Evolutionary conservation across 2,113 vertebrate species (phyloP), one percentile per base, ranked within the genome.

Genomic region (Perognathus longimembris): DNA sequence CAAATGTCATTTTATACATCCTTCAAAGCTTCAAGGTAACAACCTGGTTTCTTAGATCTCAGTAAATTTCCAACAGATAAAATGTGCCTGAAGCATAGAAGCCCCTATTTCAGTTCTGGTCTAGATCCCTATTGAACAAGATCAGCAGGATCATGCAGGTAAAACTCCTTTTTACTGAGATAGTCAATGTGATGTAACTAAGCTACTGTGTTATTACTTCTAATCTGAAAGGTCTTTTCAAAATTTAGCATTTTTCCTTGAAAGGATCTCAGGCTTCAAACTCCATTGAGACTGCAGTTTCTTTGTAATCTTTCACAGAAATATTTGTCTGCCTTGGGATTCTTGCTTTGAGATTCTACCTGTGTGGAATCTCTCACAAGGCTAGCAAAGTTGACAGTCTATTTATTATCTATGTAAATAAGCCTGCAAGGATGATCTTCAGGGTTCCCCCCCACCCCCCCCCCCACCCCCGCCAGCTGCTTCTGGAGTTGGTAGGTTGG

Each of bases 131-230:
- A 36, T 91, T 93, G 76, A 89, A 87, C 79, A 91, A 88, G 26
- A 6, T 67, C 32, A 79, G 88, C 71, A 42, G 15, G 92, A 81
- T 66, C 90, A 92, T 73, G 59, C 79, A 75, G 15, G 73, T 61
- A 82, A 66, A 94, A 89, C 40, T 88, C 40, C 40, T 93, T 89
- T 91, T 85, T 89, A 91, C 86, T 86, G 61, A 63, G 64, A 91
- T 50, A 89, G 34, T 21, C 28, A 77, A 80, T 83, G 87, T 77
- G 88, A 80, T 83, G 57, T 83, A 75, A 75, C 32, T 78, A 79
- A 85, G 32, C 70, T 90, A 66, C 36, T n/a, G 89, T 86, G 85
- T 76, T 93, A 66, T 82, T 83, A 42, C 34, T 38, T 34, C n/a
- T n/a, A 92, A 87, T 75, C 30, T 89, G 30, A 87, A 85, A 75